A percentile compares a stretch with the other conserved stretches of the same genome.
These are phyloP conservation scores for Uloborus plumipes DNA, from an alignment of 2,888 invertebrate species.

Conservation along the genomic window DNA sequence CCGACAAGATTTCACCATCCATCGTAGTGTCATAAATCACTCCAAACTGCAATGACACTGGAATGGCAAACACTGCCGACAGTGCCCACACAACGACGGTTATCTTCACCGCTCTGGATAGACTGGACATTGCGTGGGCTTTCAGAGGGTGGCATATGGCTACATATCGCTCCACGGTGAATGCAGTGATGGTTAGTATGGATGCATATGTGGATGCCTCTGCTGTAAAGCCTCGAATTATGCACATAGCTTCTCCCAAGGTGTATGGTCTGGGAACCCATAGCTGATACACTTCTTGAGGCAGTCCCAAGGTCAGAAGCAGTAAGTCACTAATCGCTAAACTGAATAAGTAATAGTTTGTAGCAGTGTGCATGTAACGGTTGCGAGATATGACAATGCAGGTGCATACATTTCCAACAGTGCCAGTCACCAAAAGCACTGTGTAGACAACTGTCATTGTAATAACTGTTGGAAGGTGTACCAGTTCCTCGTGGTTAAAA, in stretches of 20 bases:
- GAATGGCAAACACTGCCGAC: conserved; percentile 75
- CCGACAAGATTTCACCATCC: conserved; percentile 72
- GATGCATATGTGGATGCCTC: conserved; percentile 85
- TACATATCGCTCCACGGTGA: conserved; percentile 88
- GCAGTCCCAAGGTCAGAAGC: conserved; percentile 83
- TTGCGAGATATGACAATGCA: conserved; percentile 84
- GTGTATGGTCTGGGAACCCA: conserved; percentile 71
- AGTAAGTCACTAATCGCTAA: conserved; percentile 86
- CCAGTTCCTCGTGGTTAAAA: no score
- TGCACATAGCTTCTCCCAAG: conserved; percentile 83
- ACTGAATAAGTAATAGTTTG: conserved; percentile 86
- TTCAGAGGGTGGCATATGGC: conserved; percentile 89
- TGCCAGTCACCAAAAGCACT: conserved; percentile 80
- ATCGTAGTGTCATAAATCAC: conserved; percentile 72
- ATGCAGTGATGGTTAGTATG: conserved; percentile 84
- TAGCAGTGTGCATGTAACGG: conserved; percentile 86
- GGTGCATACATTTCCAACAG: conserved; percentile 84
- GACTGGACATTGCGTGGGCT: conserved; percentile 67
- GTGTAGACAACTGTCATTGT: conserved; percentile 78
- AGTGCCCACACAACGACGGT: conserved; percentile 85
- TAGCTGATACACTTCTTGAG: conserved; percentile 79
- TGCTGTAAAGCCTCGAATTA: conserved; percentile 82
- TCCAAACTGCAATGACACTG: conserved; percentile 79
- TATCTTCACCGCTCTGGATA: conserved; percentile 84
- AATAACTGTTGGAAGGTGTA: conserved; percentile 51